phyloP scores from a whole-genome alignment of 2,113 vertebrate species.

The Ginglymostoma cirratum region DNA sequence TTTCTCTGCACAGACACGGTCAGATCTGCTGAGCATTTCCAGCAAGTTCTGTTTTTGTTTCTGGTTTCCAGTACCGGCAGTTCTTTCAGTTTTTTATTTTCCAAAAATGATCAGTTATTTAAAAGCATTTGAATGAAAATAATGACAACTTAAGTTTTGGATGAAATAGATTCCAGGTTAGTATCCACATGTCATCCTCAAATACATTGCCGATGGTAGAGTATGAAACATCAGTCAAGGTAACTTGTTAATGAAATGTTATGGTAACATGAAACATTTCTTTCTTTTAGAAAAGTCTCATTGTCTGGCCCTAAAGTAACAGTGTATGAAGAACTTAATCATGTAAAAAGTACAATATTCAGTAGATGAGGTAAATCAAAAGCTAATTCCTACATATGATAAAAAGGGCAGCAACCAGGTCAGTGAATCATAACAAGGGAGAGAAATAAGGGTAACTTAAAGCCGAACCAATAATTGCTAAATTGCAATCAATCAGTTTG shows the following conservation, averaged over 20 bases:
- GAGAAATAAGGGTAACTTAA: background rate
- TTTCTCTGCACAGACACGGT: too few species aligned
- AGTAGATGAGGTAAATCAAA: background rate
- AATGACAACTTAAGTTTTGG: background rate
- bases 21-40: too few species aligned
- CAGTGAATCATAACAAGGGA: background rate
- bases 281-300: background rate
- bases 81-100: too few species aligned
- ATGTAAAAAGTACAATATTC: background rate
- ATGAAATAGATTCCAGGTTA: background rate
- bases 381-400: background rate
- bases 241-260: background rate
- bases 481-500: background rate
- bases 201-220: background rate
- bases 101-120: too few species aligned
- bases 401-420: background rate
- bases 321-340: background rate
- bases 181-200: background rate
- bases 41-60: too few species aligned
- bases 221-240: background rate
- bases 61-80: too few species aligned
- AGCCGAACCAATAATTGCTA: background rate
- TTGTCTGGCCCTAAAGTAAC: background rate
- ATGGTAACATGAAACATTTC: background rate
- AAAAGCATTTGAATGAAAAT: background rate